phyloP scores from a whole-genome alignment of 53 echinoderm and acorn worm genomes.

The Echinometra lucunter region DNA sequence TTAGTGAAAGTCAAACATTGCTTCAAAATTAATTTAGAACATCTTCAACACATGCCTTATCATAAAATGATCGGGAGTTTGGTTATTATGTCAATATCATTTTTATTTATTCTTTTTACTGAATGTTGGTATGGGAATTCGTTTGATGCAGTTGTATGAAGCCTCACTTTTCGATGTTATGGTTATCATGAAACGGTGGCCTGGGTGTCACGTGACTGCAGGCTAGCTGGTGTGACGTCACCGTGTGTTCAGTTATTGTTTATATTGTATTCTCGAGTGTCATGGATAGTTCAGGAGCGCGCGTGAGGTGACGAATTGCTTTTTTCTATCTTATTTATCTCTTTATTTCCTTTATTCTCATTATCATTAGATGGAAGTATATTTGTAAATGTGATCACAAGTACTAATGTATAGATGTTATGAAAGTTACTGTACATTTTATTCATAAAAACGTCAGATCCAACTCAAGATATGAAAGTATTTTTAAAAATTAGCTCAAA shows the following conservation, averaged over 20 bases:
- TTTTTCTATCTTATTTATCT: background rate
- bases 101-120: conserved; percentile 23
- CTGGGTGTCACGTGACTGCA: conserved; percentile 52
- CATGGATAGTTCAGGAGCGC: conserved; percentile 37
- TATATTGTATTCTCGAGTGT: conserved; percentile 6
- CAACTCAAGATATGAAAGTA: background rate
- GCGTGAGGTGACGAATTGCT: conserved; percentile 40
- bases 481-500: background rate
- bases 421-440: conserved; percentile 67
- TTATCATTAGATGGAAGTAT: conserved; percentile 48
- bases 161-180: conserved; percentile 9
- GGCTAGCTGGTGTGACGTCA: conserved; percentile 54
- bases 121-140: conserved; percentile 26
- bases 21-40: background rate
- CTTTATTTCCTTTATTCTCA: conserved; percentile 8
- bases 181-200: conserved; percentile 26
- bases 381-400: conserved; percentile 65
- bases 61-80: background rate
- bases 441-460: conserved; percentile 55
- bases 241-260: conserved; percentile 41
- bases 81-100: conserved; percentile 34
- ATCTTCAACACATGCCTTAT: background rate
- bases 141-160: conserved; percentile 5
- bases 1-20: background rate
- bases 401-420: conserved; percentile 64